Evolutionary conservation across 2,888 invertebrate genomes (phyloP).

Genomic region (Rhimphoctona megacephalus): DNA sequence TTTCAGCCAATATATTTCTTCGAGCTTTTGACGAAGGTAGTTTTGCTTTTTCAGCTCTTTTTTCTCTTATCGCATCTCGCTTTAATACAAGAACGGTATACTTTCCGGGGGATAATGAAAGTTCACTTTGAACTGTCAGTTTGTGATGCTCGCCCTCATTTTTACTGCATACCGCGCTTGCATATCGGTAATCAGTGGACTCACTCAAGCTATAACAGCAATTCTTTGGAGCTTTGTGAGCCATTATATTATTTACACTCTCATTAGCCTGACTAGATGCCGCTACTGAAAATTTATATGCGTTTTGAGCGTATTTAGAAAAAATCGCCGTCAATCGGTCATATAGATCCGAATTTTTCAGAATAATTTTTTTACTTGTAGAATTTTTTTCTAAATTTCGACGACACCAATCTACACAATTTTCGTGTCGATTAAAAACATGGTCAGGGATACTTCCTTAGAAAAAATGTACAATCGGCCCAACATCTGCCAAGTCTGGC

Average conservation of each 20-base stretch:
- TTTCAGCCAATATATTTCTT: too few relatives aligned
- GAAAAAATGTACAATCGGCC: too few relatives aligned
- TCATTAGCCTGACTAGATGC: conserved; percentile 63
- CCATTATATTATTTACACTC: conserved; percentile 50
- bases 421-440: conserved; percentile 18
- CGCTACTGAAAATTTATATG: conserved; percentile 55
- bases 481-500: too few relatives aligned
- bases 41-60: too few relatives aligned
- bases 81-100: too few relatives aligned
- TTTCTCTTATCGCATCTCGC: too few relatives aligned
- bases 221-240: conserved; percentile 55
- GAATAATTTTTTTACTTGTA: conserved; percentile 1
- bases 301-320: conserved; percentile 47
- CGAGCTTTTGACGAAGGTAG: too few relatives aligned
- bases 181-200: too few relatives aligned
- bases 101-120: too few relatives aligned
- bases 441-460: conserved; percentile 25
- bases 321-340: conserved; percentile 35
- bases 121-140: too few relatives aligned
- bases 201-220: conserved; percentile 41
- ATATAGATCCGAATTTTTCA: neutral
- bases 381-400: neutral
- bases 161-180: too few relatives aligned
- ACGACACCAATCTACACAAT: conserved; percentile 4
- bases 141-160: too few relatives aligned